Conservation (phyloP, 2,888 invertebrate species). For the Dascillus cervinus region DNA sequence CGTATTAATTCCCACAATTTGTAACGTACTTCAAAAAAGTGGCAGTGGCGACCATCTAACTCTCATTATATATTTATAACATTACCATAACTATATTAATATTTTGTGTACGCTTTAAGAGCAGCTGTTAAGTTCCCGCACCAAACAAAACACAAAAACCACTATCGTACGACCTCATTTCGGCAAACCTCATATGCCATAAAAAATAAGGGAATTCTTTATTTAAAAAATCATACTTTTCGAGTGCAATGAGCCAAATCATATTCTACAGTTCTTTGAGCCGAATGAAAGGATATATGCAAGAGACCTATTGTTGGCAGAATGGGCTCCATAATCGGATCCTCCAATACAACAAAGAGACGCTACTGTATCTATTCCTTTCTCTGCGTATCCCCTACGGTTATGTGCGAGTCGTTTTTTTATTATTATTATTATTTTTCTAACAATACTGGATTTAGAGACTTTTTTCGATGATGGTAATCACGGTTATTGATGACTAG, state of each 20-base stretch:
- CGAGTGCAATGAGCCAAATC: slow-evolving; percentile 42
- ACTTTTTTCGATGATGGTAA: too few species aligned
- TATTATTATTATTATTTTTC: too few species aligned
- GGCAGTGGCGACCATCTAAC: too few species aligned
- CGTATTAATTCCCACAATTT: too few species aligned
- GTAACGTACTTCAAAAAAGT: too few species aligned
- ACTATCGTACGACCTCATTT: slow-evolving; percentile 30
- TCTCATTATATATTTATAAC: too few species aligned
- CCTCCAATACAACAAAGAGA: slow-evolving; percentile 32
- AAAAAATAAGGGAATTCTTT: slow-evolving; percentile 26
- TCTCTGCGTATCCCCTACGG: slow-evolving; percentile 18
- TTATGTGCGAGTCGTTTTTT: too few species aligned
- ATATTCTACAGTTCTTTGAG: slow-evolving; percentile 39
- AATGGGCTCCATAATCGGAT: slow-evolving; percentile 38
- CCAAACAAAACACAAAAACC: slow-evolving; percentile 25
- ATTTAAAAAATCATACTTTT: slow-evolving; percentile 37
- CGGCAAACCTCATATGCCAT: slow-evolving; percentile 21
- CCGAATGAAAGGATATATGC: slow-evolving; percentile 32
- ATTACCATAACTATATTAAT: too few species aligned
- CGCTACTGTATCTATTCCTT: slow-evolving; percentile 34
- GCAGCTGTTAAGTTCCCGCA: slow-evolving; percentile 10
- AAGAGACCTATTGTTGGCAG: slow-evolving; percentile 31
- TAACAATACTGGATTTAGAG: too few species aligned
- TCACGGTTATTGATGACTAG: too few species aligned
- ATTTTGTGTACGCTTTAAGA: too few species aligned